Percentiles rank a stretch among this genome's conserved stretches.
Conservation (phyloP, 2,888 invertebrate genomes). For the Agapetus fuscipes region DNA sequence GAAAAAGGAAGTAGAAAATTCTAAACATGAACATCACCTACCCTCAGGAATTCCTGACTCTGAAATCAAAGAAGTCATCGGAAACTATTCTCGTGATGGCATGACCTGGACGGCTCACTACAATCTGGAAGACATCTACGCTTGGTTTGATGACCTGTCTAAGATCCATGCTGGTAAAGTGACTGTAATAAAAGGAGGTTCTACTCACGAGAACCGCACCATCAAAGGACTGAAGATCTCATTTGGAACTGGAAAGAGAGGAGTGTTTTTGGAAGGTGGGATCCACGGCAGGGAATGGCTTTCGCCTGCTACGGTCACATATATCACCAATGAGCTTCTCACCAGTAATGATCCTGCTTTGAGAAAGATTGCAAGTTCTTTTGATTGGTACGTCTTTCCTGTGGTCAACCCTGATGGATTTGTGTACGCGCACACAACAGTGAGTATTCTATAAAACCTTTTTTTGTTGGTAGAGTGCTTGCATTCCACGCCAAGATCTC, state of each 20-base stretch:
- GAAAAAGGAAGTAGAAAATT: too few relatives aligned
- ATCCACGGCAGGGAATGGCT: slow-evolving; percentile 65
- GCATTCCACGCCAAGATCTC: too few relatives aligned
- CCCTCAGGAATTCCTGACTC: too few relatives aligned
- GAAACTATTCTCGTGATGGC: too few relatives aligned
- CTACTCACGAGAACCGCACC: slow-evolving; percentile 47
- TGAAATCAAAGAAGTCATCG: too few relatives aligned
- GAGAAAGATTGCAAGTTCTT: slow-evolving; percentile 48
- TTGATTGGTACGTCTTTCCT: slow-evolving; percentile 69
- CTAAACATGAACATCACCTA: too few relatives aligned
- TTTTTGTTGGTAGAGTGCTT: too few relatives aligned
- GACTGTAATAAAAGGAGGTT: slow-evolving; percentile 43
- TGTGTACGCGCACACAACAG: slow-evolving; percentile 54
- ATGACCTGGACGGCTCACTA: slow-evolving; percentile 53
- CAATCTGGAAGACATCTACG: slow-evolving; percentile 45
- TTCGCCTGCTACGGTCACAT: slow-evolving; percentile 57
- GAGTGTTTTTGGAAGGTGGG: slow-evolving; percentile 56
- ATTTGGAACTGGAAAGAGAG: slow-evolving; percentile 36
- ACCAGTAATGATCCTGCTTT: slow-evolving; percentile 46
- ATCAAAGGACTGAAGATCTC: slow-evolving; percentile 47
- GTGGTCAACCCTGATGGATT: slow-evolving; percentile 68
- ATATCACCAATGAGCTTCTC: too few relatives aligned
- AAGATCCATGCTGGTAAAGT: slow-evolving; percentile 39
- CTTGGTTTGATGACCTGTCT: slow-evolving; percentile 46
- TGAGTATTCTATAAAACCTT: slow-evolving; percentile 46